A percentile compares a stretch with the other conserved stretches of the same genome.
Evolutionary conservation across 2,888 invertebrate species (phyloP).

Genomic region (Hypomecis atomaria): DNA sequence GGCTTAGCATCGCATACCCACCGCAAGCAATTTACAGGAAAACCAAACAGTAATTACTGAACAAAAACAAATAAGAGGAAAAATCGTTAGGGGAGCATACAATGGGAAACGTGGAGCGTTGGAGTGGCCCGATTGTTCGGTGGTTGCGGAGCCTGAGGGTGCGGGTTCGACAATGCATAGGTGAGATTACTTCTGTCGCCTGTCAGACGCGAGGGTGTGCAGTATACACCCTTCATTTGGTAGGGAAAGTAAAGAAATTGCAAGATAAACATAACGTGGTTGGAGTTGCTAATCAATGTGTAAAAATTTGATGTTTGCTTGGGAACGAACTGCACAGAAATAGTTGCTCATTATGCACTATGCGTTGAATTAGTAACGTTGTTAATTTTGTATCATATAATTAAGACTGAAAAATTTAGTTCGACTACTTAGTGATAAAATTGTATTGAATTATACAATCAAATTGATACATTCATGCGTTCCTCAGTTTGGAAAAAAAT

Average conservation of each 20-base stretch:
- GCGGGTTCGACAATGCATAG: conserved; percentile 69
- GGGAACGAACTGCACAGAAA: background rate
- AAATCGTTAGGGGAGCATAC: conserved; percentile 78
- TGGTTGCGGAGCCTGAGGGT: conserved; percentile 52
- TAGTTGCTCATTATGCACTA: background rate
- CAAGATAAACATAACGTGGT: conserved; percentile 24
- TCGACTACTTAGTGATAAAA: no score
- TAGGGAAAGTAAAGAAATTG: conserved; percentile 35
- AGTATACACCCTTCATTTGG: conserved; percentile 42
- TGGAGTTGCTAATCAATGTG: conserved; percentile 21
- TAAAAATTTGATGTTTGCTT: conserved; percentile 7
- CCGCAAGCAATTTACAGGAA: conserved; percentile 77
- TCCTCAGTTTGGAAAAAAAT: no score
- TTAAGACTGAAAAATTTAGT: no score
- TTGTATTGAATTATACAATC: no score
- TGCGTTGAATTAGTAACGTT: no score
- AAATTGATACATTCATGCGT: no score
- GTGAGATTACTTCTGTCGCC: conserved; percentile 75
- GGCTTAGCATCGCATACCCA: conserved; percentile 34
- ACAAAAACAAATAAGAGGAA: conserved; percentile 83
- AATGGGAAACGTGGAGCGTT: conserved; percentile 70
- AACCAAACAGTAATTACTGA: conserved; percentile 81
- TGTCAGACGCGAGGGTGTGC: conserved; percentile 52
- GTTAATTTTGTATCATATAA: no score
- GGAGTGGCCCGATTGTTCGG: conserved; percentile 55